These are phyloP conservation scores for Narcine bancroftii DNA, from an alignment of 2,113 vertebrate species.

Conservation along the genomic window DNA sequence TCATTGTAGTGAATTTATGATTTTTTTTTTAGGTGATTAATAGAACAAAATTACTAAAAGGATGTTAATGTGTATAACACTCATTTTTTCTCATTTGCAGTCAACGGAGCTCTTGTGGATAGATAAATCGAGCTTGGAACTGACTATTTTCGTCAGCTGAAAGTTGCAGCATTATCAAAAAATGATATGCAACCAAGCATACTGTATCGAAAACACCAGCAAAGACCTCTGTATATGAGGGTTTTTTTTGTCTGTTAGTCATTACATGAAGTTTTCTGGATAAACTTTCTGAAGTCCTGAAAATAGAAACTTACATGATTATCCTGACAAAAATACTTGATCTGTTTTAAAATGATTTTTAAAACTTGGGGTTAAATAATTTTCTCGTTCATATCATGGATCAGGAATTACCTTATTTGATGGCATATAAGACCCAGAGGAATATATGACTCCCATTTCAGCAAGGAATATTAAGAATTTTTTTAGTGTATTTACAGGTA, in stretches of 20 bases:
- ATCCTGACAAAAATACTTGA: constrained; percentile 36
- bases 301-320: constrained; percentile 61
- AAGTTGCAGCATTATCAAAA: neutral
- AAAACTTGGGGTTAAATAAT: neutral
- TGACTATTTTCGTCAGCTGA: neutral
- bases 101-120: constrained; percentile 46
- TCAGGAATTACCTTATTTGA: too few species aligned
- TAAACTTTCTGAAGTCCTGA: constrained; percentile 61
- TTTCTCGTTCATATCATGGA: neutral
- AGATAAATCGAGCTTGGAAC: constrained; percentile 53
- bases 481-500: too few species aligned
- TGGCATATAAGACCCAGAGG: too few species aligned
- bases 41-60: neutral
- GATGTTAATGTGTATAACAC: neutral
- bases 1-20: neutral
- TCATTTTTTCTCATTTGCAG: constrained; percentile 51
- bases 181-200: neutral
- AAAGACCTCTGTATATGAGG: constrained; percentile 27
- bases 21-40: too few species aligned
- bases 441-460: too few species aligned
- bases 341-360: neutral
- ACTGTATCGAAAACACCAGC: neutral
- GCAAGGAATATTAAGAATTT: too few species aligned
- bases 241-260: constrained; percentile 46
- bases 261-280: constrained; percentile 68